Evolutionary conservation across 2,797 vertebrate genomes (phyloP).

Genomic region (Hafferia zeledoni): DNA sequence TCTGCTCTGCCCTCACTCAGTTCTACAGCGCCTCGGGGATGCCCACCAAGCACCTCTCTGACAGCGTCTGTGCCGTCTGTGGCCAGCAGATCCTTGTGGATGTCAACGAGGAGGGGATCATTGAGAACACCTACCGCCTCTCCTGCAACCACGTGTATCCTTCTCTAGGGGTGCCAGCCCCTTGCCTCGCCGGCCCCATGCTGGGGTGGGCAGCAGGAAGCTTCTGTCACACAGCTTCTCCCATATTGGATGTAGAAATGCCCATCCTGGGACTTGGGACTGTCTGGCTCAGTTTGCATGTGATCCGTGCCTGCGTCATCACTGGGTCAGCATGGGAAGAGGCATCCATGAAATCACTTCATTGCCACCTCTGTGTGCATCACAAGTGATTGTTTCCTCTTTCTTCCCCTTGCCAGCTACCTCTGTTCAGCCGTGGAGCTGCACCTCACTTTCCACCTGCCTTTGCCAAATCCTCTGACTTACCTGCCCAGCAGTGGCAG

Average conservation of each 20-base stretch:
- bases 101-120: slow-evolving; percentile 96
- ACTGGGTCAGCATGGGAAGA: background rate
- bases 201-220: background rate
- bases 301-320: background rate
- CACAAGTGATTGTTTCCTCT: background rate
- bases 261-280: rapidly evolving
- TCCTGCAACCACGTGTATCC: slow-evolving; percentile 99
- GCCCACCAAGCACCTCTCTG: slow-evolving; percentile 97
- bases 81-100: slow-evolving; percentile 98
- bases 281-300: background rate
- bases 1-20: slow-evolving; percentile 68
- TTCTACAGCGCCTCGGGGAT: slow-evolving; percentile 96
- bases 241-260: rapidly evolving
- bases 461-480: background rate
- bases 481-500: background rate
- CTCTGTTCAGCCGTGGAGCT: background rate
- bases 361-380: rapidly evolving
- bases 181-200: rapidly evolving
- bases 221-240: background rate
- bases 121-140: slow-evolving; percentile 96
- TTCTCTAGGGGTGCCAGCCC: background rate
- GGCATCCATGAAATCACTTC: background rate
- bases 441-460: background rate
- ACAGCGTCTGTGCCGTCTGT: slow-evolving; percentile 95
- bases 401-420: background rate